Base-by-base conservation (phyloP, 2,888 invertebrate genomes). In the Macropis europaea region DNA sequence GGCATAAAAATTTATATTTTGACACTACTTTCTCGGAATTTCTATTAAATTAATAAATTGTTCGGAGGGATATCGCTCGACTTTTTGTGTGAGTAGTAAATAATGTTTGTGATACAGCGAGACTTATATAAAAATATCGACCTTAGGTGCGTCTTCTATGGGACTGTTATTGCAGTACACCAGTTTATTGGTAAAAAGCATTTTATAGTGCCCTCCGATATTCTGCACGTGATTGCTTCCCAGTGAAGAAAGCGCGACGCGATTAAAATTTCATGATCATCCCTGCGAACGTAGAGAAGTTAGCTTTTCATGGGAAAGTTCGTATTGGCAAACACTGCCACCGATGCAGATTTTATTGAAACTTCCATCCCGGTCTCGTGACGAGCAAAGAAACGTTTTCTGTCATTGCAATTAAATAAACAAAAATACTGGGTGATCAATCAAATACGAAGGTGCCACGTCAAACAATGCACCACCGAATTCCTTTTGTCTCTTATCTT, bases 191-290 rank as follows among this genome's bases (percentile, higher is more conserved):
- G 17, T 24, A 53, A 42, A 48, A 42, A 60, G 34, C 60, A 60
- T 67, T 67, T 59, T 42, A 59, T 40, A 60, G 38, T 42, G 32
- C 13, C 34, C 15, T 34, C 42, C 42, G 54, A 61, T 61, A 54
- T 61, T 61, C 69, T 45, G 24, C 32, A 19, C 47, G 38, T 26
- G 61, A 61, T 50, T 71, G 45, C 53, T 67, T 42, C 38, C 6
- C 11, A 24, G 7, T 50, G 69, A 72, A 70, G 57, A 57, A 72
- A 70, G 63, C 54, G 28, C 62, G 40, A 30, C 47, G 9, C 52
- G 53, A 70, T 70, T 70, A 53, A 69, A 70, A 63, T 69, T 72
- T 70, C 63, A 72, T 19, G 52, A 68, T 54, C 42, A 36, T 26
- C 34, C 19, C 22, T 32, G 22, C 40, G 34, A 38, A 34, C 52